phyloP scores from a whole-genome alignment of 2,113 vertebrate species.

The Myotis lucifugus region DNA sequence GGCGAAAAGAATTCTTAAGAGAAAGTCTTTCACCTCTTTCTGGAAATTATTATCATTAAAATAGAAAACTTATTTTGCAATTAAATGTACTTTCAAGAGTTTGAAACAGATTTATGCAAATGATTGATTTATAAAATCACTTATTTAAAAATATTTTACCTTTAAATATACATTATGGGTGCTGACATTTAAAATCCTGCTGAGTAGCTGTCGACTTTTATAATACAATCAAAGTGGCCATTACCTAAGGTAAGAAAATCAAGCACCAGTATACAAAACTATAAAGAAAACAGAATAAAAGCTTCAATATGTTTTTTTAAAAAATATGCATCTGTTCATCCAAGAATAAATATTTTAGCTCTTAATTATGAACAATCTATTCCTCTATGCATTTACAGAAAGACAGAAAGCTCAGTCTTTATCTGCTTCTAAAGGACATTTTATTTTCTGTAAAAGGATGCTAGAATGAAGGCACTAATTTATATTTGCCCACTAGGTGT shows the following conservation, averaged over 20 bases:
- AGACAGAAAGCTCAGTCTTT: background rate
- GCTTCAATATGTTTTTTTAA: background rate
- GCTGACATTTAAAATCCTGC: conserved; percentile 19
- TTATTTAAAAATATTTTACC: conserved; percentile 35
- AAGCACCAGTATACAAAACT: background rate
- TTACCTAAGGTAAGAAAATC: conserved; percentile 4
- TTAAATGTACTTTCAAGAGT: background rate
- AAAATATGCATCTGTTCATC: background rate
- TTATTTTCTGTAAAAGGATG: background rate
- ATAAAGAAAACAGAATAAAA: conserved; percentile 15
- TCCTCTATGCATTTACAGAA: background rate
- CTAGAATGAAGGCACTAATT: conserved; percentile 27
- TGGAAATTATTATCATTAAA: conserved; percentile 24
- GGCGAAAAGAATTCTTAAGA: background rate
- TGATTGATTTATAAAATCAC: background rate
- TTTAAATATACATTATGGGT: background rate
- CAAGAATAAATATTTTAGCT: background rate
- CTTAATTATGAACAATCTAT: background rate
- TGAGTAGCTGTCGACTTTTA: background rate
- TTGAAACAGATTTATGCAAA: conserved; percentile 44
- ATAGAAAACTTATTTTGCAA: conserved; percentile 21
- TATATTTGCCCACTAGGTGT: conserved; percentile 82
- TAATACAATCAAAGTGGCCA: conserved; percentile 33
- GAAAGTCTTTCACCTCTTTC: conserved; percentile 24
- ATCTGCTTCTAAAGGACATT: conserved; percentile 11